phyloP scores from a whole-genome alignment of 2,888 invertebrate species.

The Meloe dianella region DNA sequence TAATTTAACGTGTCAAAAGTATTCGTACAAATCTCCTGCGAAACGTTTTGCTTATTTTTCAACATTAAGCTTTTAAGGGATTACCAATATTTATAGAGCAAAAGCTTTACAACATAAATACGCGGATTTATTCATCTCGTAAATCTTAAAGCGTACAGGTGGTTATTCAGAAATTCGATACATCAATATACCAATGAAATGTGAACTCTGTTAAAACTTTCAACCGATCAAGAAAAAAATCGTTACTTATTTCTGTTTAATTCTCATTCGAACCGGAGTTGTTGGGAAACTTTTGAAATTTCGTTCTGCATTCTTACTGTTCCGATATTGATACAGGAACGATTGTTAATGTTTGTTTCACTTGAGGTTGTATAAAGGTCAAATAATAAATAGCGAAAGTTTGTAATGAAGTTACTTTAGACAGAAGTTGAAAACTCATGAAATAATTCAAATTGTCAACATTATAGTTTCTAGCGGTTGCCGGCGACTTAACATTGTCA shows the following conservation, averaged over 20 bases:
- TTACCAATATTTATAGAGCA: constrained; percentile 34
- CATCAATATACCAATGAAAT: constrained; percentile 20
- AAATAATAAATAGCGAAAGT: constrained; percentile 7
- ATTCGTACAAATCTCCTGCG: constrained; percentile 19
- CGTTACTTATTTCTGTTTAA: no score
- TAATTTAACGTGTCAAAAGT: constrained; percentile 28
- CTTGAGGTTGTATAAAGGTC: neutral
- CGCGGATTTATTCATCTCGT: constrained; percentile 33
- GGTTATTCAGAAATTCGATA: constrained; percentile 32
- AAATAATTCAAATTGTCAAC: constrained; percentile 9
- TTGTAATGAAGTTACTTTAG: neutral
- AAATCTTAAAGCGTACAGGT: constrained; percentile 33
- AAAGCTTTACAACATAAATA: constrained; percentile 33
- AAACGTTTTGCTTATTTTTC: constrained; percentile 31
- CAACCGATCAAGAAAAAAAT: neutral
- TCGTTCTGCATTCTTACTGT: neutral
- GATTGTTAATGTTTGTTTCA: neutral
- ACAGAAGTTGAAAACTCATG: constrained; percentile 6
- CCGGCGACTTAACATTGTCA: neutral
- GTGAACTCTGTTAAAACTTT: neutral
- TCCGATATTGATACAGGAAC: neutral
- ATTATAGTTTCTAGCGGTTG: neutral
- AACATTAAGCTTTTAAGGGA: constrained; percentile 31
- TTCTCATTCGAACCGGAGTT: neutral
- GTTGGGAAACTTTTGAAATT: neutral